Conservation (phyloP, 2,113 vertebrate species). For the Ailurus styani region DNA sequence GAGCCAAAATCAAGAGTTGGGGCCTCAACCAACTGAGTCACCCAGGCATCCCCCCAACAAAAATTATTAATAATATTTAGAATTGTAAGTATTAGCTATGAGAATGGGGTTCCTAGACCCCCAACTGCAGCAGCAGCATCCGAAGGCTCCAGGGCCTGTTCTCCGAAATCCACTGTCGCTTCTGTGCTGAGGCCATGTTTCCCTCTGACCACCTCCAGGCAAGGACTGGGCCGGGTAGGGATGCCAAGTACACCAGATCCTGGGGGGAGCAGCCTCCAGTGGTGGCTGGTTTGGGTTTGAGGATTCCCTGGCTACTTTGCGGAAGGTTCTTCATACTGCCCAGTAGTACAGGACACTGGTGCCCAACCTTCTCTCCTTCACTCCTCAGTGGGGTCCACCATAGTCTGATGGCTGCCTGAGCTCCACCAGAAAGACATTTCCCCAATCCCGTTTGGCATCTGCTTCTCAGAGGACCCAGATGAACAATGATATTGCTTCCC, state of each 20-base stretch:
- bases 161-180: neutral
- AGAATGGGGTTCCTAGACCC: neutral
- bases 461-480: neutral
- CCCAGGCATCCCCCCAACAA: neutral
- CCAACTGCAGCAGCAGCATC: neutral
- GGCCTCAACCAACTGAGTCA: neutral
- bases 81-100: neutral
- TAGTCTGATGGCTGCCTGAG: neutral
- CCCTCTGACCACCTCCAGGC: neutral
- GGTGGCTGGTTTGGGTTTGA: neutral
- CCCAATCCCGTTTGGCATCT: neutral
- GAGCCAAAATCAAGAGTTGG: neutral
- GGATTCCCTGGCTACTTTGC: neutral
- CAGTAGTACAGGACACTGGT: neutral
- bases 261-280: neutral
- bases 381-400: neutral
- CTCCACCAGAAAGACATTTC: neutral
- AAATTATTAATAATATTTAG: neutral
- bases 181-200: neutral
- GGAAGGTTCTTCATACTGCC: neutral
- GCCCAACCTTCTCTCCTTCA: rapidly evolving
- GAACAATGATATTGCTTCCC: neutral
- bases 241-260: neutral
- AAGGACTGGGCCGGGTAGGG: neutral
- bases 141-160: no score